Evolutionary conservation across 1,140 invertebrate genomes (phyloP).

Genomic region (Berghia stephanieae): DNA sequence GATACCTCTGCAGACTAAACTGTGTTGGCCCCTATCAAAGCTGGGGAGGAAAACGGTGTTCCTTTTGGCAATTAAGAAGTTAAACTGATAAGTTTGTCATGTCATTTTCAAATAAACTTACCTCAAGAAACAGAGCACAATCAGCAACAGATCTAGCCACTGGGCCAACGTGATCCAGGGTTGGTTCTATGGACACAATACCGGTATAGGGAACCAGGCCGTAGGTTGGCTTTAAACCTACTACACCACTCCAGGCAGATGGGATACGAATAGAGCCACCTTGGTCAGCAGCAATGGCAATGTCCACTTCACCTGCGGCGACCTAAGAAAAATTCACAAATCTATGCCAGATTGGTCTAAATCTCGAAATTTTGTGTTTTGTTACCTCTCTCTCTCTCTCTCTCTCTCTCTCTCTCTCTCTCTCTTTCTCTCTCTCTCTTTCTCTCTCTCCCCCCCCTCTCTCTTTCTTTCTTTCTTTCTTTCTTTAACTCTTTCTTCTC

Average conservation of each 20-base stretch:
- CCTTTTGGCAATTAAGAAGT: background rate
- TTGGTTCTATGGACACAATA: background rate
- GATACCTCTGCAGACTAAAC: too few species aligned
- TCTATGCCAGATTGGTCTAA: too few species aligned
- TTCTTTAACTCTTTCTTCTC: background rate
- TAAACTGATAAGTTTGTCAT: background rate
- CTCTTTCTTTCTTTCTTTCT: background rate
- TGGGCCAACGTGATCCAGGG: background rate
- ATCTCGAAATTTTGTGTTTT: too few species aligned
- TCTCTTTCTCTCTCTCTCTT: background rate
- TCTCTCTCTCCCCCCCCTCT: background rate
- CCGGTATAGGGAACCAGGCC: background rate
- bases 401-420: background rate
- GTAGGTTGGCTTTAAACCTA: slow-evolving; percentile 38
- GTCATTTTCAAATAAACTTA: background rate
- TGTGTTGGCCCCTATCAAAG: too few species aligned
- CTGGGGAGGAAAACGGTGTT: background rate
- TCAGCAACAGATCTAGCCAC: slow-evolving; percentile 44
- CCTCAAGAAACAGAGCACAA: slow-evolving; percentile 57
- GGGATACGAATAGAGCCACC: slow-evolving; percentile 63
- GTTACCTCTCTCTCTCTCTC: background rate
- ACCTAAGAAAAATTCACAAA: too few species aligned
- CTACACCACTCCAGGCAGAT: slow-evolving; percentile 54
- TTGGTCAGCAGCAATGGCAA: slow-evolving; percentile 58
- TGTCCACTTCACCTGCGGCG: slow-evolving; percentile 42